These are phyloP conservation scores for Zeugodacus cucurbitae DNA, from an alignment of 1,140 invertebrate genomes.

Conservation along the genomic window DNA sequence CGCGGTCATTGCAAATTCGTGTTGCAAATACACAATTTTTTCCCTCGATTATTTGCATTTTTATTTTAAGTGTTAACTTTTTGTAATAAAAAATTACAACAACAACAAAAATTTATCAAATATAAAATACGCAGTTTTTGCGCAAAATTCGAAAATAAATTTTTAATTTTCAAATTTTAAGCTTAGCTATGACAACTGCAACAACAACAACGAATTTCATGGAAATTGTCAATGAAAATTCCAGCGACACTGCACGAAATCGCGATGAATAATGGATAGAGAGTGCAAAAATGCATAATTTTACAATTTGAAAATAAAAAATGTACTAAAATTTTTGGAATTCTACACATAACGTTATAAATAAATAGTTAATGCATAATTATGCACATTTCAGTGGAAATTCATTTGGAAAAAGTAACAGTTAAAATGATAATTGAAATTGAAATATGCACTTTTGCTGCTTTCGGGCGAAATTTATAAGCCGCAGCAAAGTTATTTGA, in stretches of 20 bases:
- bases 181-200: neutral
- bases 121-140: neutral
- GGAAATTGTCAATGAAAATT: neutral
- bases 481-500: neutral
- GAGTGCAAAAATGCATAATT: neutral
- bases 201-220: neutral
- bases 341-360: neutral
- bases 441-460: neutral
- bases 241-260: neutral
- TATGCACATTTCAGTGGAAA: neutral
- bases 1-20: neutral
- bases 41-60: neutral
- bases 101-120: neutral
- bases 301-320: neutral
- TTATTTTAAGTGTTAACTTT: neutral
- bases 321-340: neutral
- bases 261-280: neutral
- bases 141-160: neutral
- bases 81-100: neutral
- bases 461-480: neutral
- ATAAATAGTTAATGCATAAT: neutral
- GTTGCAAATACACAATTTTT: neutral
- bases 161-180: neutral
- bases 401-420: neutral
- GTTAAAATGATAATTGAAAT: neutral